Evolutionary conservation across 2,888 invertebrate species (phyloP), one percentile per base, ranked within the genome.

Genomic region (Gnatocerus cornutus): DNA sequence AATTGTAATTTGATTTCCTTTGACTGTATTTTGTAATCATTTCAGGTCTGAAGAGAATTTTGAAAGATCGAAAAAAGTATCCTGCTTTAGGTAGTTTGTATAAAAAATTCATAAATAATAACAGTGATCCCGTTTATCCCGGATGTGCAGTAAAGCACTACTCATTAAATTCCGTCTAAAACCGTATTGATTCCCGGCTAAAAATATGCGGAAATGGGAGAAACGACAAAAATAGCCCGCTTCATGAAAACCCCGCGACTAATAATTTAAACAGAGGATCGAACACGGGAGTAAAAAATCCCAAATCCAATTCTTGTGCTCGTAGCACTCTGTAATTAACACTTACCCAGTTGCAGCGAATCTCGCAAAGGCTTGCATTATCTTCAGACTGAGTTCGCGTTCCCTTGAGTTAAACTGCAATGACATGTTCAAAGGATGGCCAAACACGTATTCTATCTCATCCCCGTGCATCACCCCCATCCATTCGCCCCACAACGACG

Each of bases 401-500:
- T 98, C 98, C 74, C 93, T 89, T 16, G 92, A 90, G 82, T 93
- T 94, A 87, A 96, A 98, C 84, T 93, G 91, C 76, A 93, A 88
- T 9, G 95, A 93, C 87, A 91, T 90, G 87, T 97, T 95, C 79
- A 97, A 87, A 0, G 98, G 98, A 84, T 96, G 95, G 1, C 99
- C 99, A 83, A 99, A 98, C 77, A 98, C 95, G 86, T 97, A 99
- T 84, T 96, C 96, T 82, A 99, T 97, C 86, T 99, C 99, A 82
- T 99, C 98, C 0, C 96, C 99, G 75, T 99, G 99, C 90, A 99
- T 92, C 71, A 98, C 98, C 0, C 99, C 99, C 98, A 98, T 98
- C 98, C 99, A 99, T 82, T 95, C 92, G 21, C 98, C 98, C 99
- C 99, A 99, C 41, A 96, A 89, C 80, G 96, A 97, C 56, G 93